A percentile compares a stretch with the other conserved stretches of the same genome.
phyloP scores from a whole-genome alignment of 2,113 vertebrate genomes.

The Mustelus asterias region DNA sequence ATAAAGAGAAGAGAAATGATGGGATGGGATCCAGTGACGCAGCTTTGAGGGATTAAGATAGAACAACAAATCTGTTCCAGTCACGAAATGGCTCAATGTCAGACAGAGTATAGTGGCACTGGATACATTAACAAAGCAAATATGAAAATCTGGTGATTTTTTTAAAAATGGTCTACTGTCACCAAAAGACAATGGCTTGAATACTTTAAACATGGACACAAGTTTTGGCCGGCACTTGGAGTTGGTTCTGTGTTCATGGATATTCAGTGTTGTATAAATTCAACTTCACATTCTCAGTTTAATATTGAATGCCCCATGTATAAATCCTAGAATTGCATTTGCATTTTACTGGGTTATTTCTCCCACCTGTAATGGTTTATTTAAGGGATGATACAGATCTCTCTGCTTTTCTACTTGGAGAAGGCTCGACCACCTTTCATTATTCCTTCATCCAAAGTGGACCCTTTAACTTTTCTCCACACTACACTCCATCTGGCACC shows the following conservation, averaged over 20 bases:
- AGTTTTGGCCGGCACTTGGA: not conserved
- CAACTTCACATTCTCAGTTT: not conserved
- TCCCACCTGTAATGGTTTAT: not conserved
- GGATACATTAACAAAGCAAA: not conserved
- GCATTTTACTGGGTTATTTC: not conserved
- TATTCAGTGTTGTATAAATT: not conserved
- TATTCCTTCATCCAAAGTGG: not conserved
- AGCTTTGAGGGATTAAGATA: not conserved
- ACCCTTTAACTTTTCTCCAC: not conserved
- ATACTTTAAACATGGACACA: not conserved
- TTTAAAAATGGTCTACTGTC: not conserved
- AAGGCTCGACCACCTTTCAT: not conserved
- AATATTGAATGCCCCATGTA: not conserved
- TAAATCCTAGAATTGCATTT: not conserved
- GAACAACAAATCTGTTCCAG: not conserved
- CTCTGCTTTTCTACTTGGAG: not conserved
- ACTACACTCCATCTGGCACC: not conserved
- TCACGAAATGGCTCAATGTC: not conserved
- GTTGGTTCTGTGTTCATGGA: not conserved
- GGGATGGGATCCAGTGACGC: not conserved
- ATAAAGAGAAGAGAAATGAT: not conserved
- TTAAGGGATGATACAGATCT: not conserved
- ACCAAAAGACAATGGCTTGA: not conserved
- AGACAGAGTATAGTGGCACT: not conserved
- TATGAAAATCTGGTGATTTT: not conserved